Percentiles rank a stretch among this genome's conserved stretches.
Conservation (phyloP, 92 coral and sea anemone species). For the Pocillopora meandrina region DNA sequence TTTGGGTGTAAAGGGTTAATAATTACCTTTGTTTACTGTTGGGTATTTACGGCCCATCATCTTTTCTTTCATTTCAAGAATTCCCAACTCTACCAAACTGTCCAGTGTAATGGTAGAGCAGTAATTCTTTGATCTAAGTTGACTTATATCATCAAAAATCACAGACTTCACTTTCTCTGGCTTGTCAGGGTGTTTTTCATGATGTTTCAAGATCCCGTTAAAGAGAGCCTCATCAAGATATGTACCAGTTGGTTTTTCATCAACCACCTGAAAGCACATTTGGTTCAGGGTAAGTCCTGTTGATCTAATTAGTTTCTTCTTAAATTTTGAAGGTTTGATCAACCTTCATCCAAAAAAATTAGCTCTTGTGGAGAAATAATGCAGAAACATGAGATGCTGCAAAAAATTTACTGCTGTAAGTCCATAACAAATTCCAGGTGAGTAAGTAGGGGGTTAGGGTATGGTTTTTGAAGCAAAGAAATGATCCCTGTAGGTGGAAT, state of each 20-base stretch:
- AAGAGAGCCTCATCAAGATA: slow-evolving; percentile 70
- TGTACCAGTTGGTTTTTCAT: slow-evolving; percentile 58
- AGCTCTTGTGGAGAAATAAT: too few species aligned
- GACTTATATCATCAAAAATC: slow-evolving; percentile 52
- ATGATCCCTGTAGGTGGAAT: too few species aligned
- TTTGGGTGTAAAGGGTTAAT: not conserved
- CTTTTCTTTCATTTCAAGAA: slow-evolving; percentile 65
- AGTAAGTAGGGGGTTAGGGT: too few species aligned
- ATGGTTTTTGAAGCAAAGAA: too few species aligned
- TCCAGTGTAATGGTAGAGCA: slow-evolving; percentile 67
- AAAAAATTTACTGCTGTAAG: too few species aligned
- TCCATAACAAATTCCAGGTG: too few species aligned
- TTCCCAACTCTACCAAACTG: slow-evolving; percentile 71
- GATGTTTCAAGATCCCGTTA: slow-evolving; percentile 51
- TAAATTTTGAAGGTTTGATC: too few species aligned
- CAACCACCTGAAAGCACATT: slow-evolving; percentile 31
- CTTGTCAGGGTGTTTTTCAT: slow-evolving; percentile 40
- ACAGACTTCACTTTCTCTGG: slow-evolving; percentile 55
- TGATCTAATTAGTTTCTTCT: too few species aligned
- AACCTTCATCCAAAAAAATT: too few species aligned
- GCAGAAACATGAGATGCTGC: too few species aligned
- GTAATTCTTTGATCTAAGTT: slow-evolving; percentile 28
- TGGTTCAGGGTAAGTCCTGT: too few species aligned
- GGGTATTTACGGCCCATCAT: slow-evolving; percentile 64
- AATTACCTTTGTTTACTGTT: slow-evolving; percentile 63